Conservation (phyloP, 2,113 vertebrate species). For the Elachura formosa region DNA sequence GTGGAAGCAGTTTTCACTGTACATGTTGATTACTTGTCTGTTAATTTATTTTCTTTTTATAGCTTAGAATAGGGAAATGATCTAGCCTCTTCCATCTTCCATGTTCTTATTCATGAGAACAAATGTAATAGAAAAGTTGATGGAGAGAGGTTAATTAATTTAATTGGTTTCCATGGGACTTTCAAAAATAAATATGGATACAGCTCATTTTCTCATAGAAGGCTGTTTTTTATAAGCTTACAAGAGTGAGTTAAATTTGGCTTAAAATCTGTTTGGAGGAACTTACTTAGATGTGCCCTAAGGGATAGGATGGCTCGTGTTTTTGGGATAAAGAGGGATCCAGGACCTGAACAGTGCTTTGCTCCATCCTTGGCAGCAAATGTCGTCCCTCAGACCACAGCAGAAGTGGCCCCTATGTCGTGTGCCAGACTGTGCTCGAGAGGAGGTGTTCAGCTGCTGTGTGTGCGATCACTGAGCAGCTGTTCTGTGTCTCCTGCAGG, state of each 20-base stretch:
- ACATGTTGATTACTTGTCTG: not conserved
- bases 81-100: not conserved
- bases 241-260: not conserved
- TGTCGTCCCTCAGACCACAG: not conserved
- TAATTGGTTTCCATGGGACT: conserved; percentile 39
- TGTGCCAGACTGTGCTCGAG: not conserved
- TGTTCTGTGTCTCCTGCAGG: not conserved
- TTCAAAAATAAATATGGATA: not conserved
- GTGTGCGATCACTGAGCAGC: not conserved
- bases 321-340: not conserved
- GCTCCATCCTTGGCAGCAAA: not conserved
- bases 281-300: not conserved
- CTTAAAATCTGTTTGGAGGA: not conserved
- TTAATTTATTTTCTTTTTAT: not conserved
- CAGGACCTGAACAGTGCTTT: not conserved
- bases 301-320: not conserved
- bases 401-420: not conserved
- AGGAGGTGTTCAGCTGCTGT: not conserved
- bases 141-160: conserved; percentile 24
- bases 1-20: not conserved
- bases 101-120: not conserved
- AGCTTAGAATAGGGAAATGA: not conserved
- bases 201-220: not conserved
- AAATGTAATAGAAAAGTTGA: not conserved
- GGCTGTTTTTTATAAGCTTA: not conserved